Evolutionary conservation across 2,888 invertebrate species (phyloP), one percentile per base, ranked within the genome.

Genomic region (Coecobrya sp.): DNA sequence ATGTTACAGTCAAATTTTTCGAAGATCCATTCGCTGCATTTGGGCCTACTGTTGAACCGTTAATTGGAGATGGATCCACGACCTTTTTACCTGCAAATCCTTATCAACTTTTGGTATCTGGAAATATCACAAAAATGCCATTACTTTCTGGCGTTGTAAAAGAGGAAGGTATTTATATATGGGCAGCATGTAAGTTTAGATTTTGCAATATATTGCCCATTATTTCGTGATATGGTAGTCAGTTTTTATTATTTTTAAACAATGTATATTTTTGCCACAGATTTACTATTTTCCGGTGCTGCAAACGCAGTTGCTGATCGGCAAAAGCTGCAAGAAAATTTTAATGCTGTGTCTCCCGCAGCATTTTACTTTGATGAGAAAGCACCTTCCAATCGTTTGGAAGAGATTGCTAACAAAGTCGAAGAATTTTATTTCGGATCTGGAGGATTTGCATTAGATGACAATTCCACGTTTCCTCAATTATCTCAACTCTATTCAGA

Each of bases 331-430:
- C 65, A 93, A 68, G 49, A n/a, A 42, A 89, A 93, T 49, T 93
- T 84, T 68, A 89, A 30, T 22, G 42, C 16, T 13, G 91, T 86
- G 4, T 91, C 91, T 49, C 91, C 93, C n/a, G 19, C 10, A 13
- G 91, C 89, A 27, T 93, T 93, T 84, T 93, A 93, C 25, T 91
- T 91, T 62, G 85, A 88, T 45, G 91, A 93, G 11, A 73, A n/a
- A 19, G 86, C 55, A 8, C 79, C 89, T 45, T 30, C 22, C 19
- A 76, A 68, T n/a, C 62, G 59, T 0, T 79, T 70, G 0, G 59
- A 84, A 30, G 93, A 91, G 22, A 68, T 91, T 13, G 62, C 91
- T 13, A 22, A 84, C 10, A 86, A 91, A 86, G 45, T 93, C 5
- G 19, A 86, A 36, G 62, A 91, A n/a, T 93, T 91, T 30, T 93